Base-by-base conservation (phyloP, 1,140 invertebrate genomes). In the Eubasilissa regina region DNA sequence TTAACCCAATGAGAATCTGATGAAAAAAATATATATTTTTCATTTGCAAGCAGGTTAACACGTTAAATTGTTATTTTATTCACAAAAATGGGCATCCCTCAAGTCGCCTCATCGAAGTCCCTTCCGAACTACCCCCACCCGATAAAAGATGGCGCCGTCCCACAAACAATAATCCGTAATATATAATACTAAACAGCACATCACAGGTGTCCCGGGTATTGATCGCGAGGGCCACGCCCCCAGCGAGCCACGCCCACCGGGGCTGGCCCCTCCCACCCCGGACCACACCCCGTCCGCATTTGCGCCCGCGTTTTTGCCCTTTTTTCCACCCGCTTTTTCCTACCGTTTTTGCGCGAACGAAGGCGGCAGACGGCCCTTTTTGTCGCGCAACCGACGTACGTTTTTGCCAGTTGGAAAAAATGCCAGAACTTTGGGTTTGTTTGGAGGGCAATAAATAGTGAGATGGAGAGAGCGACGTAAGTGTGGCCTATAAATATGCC, bases 141-240 rank as follows among this genome's bases (percentile, higher is more conserved):
- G 48, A 12, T 15, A 0, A 51, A 51, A 12, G 1, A 51, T 51
- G n/a, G 25, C 25, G 25, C 25, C 25, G 1, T 1, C 25, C 55
- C 55, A 21, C 21, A 21, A 58, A 58, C 15, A 58, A 15, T 15
- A n/a, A 15, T 15, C 55, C 17, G 55, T 6, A 58, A 17, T 8
- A 58, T 19, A 56, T 56, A 56, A 8, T 4, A 55, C 4, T 56
- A 4, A 1, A 56, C 53, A 56, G 12, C 1, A 8, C n/a, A 58
- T 15, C 35, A 64, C 60, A 64, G 60, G 60, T 64, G 60, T 64
- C 35, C 35, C 35, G 60, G n/a, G n/a, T 64, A 19, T 64, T 35
- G 19, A 64, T 64, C 35, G 60, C 19, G 19, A 15, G 58, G 17
- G 58, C 15, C 58, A 19, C 60, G 60, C 60, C 60, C 60, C 19